Evolutionary conservation across 2,797 vertebrate species (phyloP), one percentile per base, ranked within the genome.

Genomic region (Emydoidea blandingii): DNA sequence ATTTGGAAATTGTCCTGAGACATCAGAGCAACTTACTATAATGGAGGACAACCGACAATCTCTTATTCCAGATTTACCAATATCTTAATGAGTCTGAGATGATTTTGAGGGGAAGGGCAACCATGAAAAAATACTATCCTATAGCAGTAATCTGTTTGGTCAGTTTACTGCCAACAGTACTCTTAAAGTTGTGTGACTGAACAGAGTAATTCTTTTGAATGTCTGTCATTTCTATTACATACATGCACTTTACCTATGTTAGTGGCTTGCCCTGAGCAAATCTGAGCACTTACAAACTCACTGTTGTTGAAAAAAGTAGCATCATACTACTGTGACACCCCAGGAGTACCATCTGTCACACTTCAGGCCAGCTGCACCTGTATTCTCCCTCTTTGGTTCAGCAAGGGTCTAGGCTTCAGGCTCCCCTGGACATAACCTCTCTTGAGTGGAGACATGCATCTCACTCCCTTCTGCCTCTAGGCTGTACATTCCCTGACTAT

Each of bases 1-100:
- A 96, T 65, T 83, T 88, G 57, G 47, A 96, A 91, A 91, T 31
- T 81, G 27, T 29, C 8, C 80, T 21, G 89, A 41, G 25, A 72
- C 0, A 1, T 15, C 76, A 59, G 52, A 91, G 2, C 3, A 59
- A 49, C 12, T 2, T 74, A 74, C 83, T 87, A 5, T 56, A 91
- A 27, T 12, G 12, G 53, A 56, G 27, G 83, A 56, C 41, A 89
- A 49, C 2, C 5, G 1, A 0, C 7, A 5, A 0, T 2, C 44
- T 16, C 52, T 83, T 49, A 78, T 93, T 86, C 56, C 1, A 31
- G 49, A 27, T 6, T 5, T 49, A 16, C 29, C 5, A 27, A 50
- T 37, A 81, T 25, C 2, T 47, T 68, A 52, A 6, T 19, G 3
- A 21, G 62, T 54, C n/a, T n/a, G 18, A 74, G 44, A 5, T 31